Evolutionary conservation across 2,888 invertebrate species (phyloP), one percentile per base, ranked within the genome.

Genomic region (Odontomyia ornata): DNA sequence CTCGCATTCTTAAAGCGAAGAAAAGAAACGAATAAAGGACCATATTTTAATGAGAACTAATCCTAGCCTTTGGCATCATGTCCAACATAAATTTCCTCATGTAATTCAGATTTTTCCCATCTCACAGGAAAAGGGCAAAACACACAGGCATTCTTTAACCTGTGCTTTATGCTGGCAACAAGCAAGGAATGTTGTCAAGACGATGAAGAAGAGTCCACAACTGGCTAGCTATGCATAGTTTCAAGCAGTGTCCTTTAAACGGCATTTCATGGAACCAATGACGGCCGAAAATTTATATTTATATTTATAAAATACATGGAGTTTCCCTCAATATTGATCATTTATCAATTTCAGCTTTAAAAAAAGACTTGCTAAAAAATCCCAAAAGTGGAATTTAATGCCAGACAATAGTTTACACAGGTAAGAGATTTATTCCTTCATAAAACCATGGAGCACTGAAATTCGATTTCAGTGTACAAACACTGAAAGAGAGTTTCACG

Each of bases 1-100:
- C n/a, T n/a, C n/a, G n/a, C n/a, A n/a, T n/a, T n/a, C n/a, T n/a
- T n/a, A n/a, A n/a, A n/a, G n/a, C n/a, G 36, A 36, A 60, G 25
- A 5, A 64, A 64, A 15, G 18, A 15, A 30, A 27, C 23, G 46
- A 46, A 67, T 23, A 67, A 43, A 67, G 18, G 43, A 11, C 67
- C 21, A 28, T 11, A 72, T 72, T 72, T 57, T 72, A 72, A 72
- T 72, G 72, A 57, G 72, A 56, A 30, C 72, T 72, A 72, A 72
- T 72, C 56, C 21, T 21, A 21, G 72, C 57, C 72, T 72, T 27
- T 72, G 57, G 57, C 72, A 56, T 72, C 57, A 3, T 72, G 57
- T 72, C 56, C 72, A 57, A 57, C 72, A 72, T 27, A 72, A 72
- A 56, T 72, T 72, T 30, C 4, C 56, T 57, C 56, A 28, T 30